A percentile compares a stretch with the other conserved stretches of the same genome.
Conservation (phyloP, 2,113 vertebrate species). For the Chamaetylas fuelleborni region DNA sequence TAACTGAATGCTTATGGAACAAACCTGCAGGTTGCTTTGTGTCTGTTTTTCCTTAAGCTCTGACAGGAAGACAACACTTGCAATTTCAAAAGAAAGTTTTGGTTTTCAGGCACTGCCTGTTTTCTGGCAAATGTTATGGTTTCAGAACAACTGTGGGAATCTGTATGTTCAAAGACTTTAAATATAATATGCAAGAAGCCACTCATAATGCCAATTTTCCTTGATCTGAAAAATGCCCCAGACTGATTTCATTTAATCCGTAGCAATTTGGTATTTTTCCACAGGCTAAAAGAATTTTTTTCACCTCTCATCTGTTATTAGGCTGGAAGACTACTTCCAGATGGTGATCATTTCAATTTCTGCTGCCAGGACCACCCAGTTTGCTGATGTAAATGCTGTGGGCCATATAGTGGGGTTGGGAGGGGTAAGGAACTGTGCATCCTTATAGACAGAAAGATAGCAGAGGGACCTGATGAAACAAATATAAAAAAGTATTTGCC, state of each 20-base stretch:
- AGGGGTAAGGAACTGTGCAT: not conserved
- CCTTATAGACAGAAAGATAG: not conserved
- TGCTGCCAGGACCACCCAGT: conserved; percentile 6
- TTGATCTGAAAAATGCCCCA: not conserved
- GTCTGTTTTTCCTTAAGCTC: not conserved
- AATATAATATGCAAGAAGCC: not conserved
- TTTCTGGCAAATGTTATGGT: not conserved
- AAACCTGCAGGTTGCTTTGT: not conserved
- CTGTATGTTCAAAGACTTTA: not conserved
- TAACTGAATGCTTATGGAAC: not conserved
- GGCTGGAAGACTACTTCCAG: conserved; percentile 15
- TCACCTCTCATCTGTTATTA: not conserved
- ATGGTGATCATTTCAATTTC: not conserved
- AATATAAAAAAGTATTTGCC: not conserved
- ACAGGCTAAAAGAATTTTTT: not conserved
- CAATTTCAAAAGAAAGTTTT: not conserved
- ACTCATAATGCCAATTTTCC: not conserved
- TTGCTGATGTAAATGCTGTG: not conserved
- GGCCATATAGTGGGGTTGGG: not conserved
- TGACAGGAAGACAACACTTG: not conserved
- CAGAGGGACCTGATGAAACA: not conserved
- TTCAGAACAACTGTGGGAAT: not conserved
- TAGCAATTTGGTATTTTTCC: not conserved
- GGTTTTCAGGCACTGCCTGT: not conserved
- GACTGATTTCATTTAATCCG: not conserved